Base-by-base conservation (phyloP, 2,113 vertebrate genomes). In the Myotis davidii region DNA sequence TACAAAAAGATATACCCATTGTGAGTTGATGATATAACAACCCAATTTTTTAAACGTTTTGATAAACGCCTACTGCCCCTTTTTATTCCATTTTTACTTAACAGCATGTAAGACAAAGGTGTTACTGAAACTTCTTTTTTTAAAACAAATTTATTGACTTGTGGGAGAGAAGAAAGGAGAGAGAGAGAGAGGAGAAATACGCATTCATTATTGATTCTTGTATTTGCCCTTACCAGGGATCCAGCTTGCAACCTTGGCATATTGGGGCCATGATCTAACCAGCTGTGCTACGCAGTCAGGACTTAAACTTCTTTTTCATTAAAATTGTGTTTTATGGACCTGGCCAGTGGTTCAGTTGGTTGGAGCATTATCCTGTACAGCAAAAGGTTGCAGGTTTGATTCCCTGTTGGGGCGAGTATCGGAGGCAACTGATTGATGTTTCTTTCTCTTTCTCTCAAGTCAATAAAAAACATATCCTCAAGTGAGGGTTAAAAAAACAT, bases 11-110 rank as follows among this genome's bases (percentile, higher is more conserved):
- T 72, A 32, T 72, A 82, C 8, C 65, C 14, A 78, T 85, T 74
- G 20, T 81, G 37, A 89, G 20, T 64, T 94, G 29, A 64, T 64
- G 32, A 29, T 64, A 64, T 64, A 64, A 32, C 27, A 61, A 61
- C 10, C 12, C 25, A 64, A 16, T 64, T 64, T 64, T 64, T 32
- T 59, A 3, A 37, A 64, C 91, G 5, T 85, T 93, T 82, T 34
- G 27, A 61, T 73, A 73, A 77, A 2, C 89, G 12, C 32, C 65
- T 85, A 52, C 14, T 88, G 90, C 54, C 39, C 42, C 9, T 16
- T 86, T 94, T 84, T 91, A 89, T 91, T 91, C 34, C 27, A 39
- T 72, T 91, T 94, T 85, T 69, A 82, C 32, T 64, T 94, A 79
- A 64, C 54, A 79, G 45, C 18, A 42, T 87, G 2, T 0, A 78